Conservation (phyloP, 2,113 vertebrate species). For the Narcine bancroftii region DNA sequence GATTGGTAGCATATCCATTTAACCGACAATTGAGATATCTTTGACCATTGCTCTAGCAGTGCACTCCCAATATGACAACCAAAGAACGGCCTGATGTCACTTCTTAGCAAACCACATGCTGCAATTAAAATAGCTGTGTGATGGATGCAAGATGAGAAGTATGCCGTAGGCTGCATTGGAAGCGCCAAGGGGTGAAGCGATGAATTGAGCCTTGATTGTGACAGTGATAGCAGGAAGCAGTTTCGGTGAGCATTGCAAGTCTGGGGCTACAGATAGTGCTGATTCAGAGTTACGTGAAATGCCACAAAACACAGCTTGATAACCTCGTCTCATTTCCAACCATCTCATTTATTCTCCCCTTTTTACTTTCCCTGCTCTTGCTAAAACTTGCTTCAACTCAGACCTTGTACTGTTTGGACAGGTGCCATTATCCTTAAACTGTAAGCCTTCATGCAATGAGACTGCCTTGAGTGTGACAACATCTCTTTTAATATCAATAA, state of each 20-base stretch:
- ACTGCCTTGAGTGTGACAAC: too few relatives aligned
- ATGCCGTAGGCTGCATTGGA: too few relatives aligned
- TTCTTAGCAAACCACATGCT: too few relatives aligned
- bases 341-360: too few relatives aligned
- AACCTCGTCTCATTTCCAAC: not conserved
- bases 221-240: not conserved
- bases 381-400: too few relatives aligned
- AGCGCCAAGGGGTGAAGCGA: not conserved
- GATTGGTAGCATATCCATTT: not conserved
- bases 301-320: not conserved
- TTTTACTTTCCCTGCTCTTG: too few relatives aligned
- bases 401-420: too few relatives aligned
- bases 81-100: not conserved
- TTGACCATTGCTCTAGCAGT: not conserved
- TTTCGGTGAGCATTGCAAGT: not conserved
- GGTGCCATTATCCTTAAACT: too few relatives aligned
- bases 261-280: not conserved
- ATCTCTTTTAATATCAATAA: too few relatives aligned
- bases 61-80: not conserved
- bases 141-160: too few relatives aligned
- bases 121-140: too few relatives aligned
- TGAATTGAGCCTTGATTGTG: not conserved
- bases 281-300: not conserved
- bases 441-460: too few relatives aligned
- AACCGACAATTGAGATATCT: not conserved